Evolutionary conservation across 2,797 vertebrate genomes (phyloP).

Genomic region (Premnoplex brunnescens): DNA sequence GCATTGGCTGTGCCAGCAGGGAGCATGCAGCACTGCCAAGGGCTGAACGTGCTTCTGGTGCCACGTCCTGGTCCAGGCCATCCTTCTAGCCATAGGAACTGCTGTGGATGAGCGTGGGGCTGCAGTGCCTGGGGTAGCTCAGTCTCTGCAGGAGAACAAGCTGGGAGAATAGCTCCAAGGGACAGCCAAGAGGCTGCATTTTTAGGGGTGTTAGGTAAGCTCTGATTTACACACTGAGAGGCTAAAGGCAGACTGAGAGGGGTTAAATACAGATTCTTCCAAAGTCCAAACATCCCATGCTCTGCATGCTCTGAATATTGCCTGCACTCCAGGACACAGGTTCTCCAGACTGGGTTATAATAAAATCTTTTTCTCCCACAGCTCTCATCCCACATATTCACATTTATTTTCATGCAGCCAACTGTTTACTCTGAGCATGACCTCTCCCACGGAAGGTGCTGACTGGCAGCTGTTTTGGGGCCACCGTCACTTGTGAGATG

Average conservation of each 20-base stretch:
- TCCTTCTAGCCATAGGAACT: not conserved
- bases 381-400: rapidly evolving
- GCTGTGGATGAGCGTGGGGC: not conserved
- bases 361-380: not conserved
- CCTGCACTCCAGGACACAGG: not conserved
- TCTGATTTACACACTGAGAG: not conserved
- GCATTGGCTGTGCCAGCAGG: not conserved
- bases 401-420: not conserved
- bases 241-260: not conserved
- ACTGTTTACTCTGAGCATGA: not conserved
- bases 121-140: not conserved
- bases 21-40: not conserved
- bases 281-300: not conserved
- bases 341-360: not conserved
- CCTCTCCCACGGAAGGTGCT: not conserved
- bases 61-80: not conserved
- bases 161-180: not conserved
- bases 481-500: not conserved
- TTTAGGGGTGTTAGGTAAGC: not conserved
- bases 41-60: not conserved
- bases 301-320: not conserved
- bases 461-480: not conserved
- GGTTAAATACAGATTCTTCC: not conserved
- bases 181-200: not conserved
- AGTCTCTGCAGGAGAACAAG: not conserved